Evolutionary conservation across 2,113 vertebrate genomes (phyloP), one percentile per base, ranked within the genome.

Genomic region (Lethenteron reissneri): DNA sequence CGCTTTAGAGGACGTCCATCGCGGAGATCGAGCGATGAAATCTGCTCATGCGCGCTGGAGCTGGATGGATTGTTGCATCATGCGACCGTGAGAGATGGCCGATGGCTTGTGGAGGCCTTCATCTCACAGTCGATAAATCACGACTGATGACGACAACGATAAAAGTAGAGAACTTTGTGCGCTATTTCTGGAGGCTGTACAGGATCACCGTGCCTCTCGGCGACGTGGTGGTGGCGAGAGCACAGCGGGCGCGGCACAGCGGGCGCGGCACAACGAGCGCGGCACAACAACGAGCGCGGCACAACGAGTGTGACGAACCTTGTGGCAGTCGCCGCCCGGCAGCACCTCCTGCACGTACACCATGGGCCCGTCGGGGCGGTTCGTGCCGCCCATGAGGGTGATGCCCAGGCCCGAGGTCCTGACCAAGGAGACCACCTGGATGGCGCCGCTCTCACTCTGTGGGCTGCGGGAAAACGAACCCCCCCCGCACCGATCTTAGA

Each of bases 261-360:
- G 12, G 13, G 9, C 0, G 56, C 14, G 60, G 14, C 60, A 64
- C 60, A 64, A 17, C 60, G 14, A 14, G 17, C 60, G 60, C 3
- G 3, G 3, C 60, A 14, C 14, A 64, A 69, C 8, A 69, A 2
- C 9, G 11, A 7, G 25, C 10, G 25, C 64, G 25, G 41, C 41
- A 41, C 41, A 41, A 56, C 0, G 12, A n/a, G 9, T 0, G 56
- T 1, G 1, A 14, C 81, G 80, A 78, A 97, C 92, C 89, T 90
- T 81, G 74, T 85, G 85, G 73, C 87, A 87, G 78, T 91, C 89
- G 69, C 86, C 87, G 58, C 86, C 88, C 12, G 84, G 83, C 72
- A 84, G 72, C 58, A 92, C 80, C 73, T 92, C 89, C 75, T 91
- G 86, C 70, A 91, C 82, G 73, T 87, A 91, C 71, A 92, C 76